Percentiles rank a stretch among this genome's conserved stretches.
phyloP scores from a whole-genome alignment of 2,113 vertebrate genomes.

The Syngnathus scovelli region DNA sequence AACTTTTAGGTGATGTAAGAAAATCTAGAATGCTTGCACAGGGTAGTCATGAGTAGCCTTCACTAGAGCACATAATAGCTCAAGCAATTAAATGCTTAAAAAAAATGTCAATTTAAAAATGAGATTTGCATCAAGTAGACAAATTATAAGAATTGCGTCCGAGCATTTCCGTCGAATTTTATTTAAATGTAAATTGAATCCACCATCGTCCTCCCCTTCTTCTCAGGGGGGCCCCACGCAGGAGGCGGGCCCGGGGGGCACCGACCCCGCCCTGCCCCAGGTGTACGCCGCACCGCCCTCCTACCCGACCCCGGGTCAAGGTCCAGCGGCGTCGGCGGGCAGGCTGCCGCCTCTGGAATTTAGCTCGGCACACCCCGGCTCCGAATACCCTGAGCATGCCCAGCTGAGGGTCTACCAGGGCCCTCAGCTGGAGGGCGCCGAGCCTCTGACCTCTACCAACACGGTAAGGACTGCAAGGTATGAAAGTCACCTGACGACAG shows the following conservation, averaged over 20 bases:
- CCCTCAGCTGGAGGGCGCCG: conserved; percentile 65
- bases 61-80: too few species aligned
- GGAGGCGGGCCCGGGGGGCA: conserved; percentile 65
- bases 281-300: conserved; percentile 72
- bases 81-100: too few species aligned
- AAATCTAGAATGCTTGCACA: too few species aligned
- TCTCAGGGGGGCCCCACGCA: conserved; percentile 66
- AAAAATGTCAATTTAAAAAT: too few species aligned
- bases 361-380: conserved; percentile 52
- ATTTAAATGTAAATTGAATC: too few species aligned
- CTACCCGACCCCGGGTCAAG: conserved; percentile 70
- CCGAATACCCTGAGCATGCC: conserved; percentile 71
- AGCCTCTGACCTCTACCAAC: conserved; percentile 52
- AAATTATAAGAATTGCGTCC: neutral
- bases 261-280: conserved; percentile 69
- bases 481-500: neutral
- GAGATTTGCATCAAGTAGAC: neutral
- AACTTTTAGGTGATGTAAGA: neutral
- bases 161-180: neutral
- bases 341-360: conserved; percentile 71
- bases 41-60: too few species aligned
- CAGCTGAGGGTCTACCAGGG: conserved; percentile 73
- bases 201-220: neutral
- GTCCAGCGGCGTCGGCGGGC: conserved; percentile 55
- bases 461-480: conserved; percentile 56